Percentiles rank a stretch among this genome's conserved stretches.
phyloP scores from a whole-genome alignment of 2,888 invertebrate species.

The Rhamnusium bicolor region DNA sequence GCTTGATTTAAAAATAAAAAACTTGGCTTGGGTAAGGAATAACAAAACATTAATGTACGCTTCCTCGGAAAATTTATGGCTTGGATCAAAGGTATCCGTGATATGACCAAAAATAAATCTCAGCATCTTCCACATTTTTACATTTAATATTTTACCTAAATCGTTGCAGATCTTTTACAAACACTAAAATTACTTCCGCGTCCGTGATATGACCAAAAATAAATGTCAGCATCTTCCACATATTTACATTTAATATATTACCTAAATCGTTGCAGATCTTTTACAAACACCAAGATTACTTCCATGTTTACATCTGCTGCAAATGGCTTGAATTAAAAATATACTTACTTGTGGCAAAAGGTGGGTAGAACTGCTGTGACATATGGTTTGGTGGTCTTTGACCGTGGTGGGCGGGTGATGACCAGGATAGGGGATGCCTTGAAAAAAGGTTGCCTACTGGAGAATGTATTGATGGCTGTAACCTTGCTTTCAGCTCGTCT shows the following conservation, averaged over 20 bases:
- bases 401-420: conserved; percentile 58
- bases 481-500: conserved; percentile 89
- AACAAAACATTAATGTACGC: conserved; percentile 28
- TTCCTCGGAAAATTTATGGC: conserved; percentile 4
- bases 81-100: not conserved
- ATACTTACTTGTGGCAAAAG: conserved; percentile 64
- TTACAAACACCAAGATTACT: too few species aligned
- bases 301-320: not conserved
- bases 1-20: conserved; percentile 48
- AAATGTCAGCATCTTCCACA: too few species aligned
- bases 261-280: too few species aligned
- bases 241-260: too few species aligned
- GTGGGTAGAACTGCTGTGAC: conserved; percentile 64
- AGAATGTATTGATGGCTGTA: conserved; percentile 78
- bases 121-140: too few species aligned
- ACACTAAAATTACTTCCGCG: too few species aligned
- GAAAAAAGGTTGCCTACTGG: conserved; percentile 65
- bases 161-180: too few species aligned
- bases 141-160: too few species aligned
- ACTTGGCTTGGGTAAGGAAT: conserved; percentile 34
- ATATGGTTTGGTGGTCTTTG: conserved; percentile 59
- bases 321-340: not conserved
- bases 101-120: not conserved
- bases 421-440: conserved; percentile 60
- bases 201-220: not conserved